Evolutionary conservation across 2,888 invertebrate species (phyloP), one percentile per base, ranked within the genome.

Genomic region (Lasioglossum vierecki): DNA sequence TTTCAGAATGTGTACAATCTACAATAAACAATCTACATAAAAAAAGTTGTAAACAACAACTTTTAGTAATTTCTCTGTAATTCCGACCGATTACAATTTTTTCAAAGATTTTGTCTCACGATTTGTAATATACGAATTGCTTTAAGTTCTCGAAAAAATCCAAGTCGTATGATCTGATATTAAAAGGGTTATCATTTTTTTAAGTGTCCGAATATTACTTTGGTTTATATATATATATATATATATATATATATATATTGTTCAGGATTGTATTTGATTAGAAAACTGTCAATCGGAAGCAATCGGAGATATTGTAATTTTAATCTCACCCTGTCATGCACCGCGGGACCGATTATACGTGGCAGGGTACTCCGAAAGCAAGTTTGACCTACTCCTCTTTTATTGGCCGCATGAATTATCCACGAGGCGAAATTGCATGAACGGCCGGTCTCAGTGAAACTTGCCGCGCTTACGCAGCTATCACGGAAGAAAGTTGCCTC

Each of bases 311-410:
- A 35, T n/a, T 39, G 41, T 70, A 70, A n/a, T 11, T 70, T 39
- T 41, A 15, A 41, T 46, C 39, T 49, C n/a, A 15, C 63, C 72
- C 35, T 46, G 79, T 41, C 53, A 70, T 15, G 53, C 30, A 11
- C 26, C 35, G 39, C 76, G 53, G 35, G 41, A 41, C 68, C 60
- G 74, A 82, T 82, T 60, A 70, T 57, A 13, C 63, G 63, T 8
- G 41, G 80, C 41, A 53, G 46, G 46, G 73, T 18, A 46, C 73
- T 53, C n/a, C 57, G 68, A 39, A 63, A 75, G 77, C 74, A 49
- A 80, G 75, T 87, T 80, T 80, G 85, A 87, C 80, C 85, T 76
- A 78, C 78, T 73, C 70, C 60, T 60, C 76, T 87, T 85, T 82
- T 83, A 87, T 83, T 74, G 60, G 72, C 8, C 68, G 70, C 83